Conservation (phyloP, 2,113 vertebrate species). For the Bufo gargarizans region DNA sequence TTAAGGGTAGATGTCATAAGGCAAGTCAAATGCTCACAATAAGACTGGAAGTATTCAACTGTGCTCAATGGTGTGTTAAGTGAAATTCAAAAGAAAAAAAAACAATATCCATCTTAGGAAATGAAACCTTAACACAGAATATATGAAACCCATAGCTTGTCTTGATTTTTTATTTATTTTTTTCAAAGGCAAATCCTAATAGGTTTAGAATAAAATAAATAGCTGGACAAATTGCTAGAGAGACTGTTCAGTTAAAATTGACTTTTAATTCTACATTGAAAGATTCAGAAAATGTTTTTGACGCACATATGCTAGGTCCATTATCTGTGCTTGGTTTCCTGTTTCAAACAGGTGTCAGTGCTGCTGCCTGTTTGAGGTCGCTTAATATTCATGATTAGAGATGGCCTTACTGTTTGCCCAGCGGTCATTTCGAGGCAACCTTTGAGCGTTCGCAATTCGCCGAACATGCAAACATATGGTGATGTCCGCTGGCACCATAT, state of each 20-base stretch:
- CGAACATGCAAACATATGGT: too few species aligned
- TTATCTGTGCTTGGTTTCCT: background rate
- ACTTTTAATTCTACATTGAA: background rate
- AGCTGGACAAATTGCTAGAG: background rate
- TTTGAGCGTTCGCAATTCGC: too few species aligned
- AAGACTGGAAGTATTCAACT: slow-evolving; percentile 2
- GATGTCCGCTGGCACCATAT: too few species aligned
- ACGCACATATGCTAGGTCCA: background rate
- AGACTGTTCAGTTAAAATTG: background rate
- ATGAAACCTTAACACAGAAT: slow-evolving; percentile 1
- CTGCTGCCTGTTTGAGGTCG: background rate
- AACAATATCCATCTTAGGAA: background rate
- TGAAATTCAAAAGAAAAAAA: background rate
- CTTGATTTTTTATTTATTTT: background rate
- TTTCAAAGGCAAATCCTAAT: background rate
- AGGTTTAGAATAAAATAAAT: background rate
- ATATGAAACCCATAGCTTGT: background rate
- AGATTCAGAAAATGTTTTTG: background rate
- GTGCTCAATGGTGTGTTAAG: slow-evolving; percentile 14
- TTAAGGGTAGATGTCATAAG: background rate
- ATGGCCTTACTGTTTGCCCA: too few species aligned
- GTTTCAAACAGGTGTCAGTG: background rate
- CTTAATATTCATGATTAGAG: background rate
- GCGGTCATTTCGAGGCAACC: too few species aligned
- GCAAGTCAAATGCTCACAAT: background rate